phyloP scores from a whole-genome alignment of 2,888 invertebrate species.

The Xanthia togata region DNA sequence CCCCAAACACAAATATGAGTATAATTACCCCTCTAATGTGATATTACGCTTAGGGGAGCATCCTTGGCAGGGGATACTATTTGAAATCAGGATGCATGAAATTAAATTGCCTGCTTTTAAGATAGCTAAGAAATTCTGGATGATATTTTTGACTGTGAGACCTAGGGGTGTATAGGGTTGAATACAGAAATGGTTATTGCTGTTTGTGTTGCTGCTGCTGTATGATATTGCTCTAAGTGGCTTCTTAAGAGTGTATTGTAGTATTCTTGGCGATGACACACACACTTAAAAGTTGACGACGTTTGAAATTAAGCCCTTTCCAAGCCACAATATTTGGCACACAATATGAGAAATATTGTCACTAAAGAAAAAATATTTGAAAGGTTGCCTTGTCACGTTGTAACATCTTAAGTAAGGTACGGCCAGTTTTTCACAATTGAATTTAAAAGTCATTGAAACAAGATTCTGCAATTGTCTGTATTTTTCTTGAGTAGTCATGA shows the following conservation, averaged over 20 bases:
- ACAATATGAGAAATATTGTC: neutral
- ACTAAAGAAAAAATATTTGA: neutral
- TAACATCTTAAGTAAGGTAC: neutral
- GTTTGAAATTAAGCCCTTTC: neutral
- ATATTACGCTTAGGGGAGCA: conserved; percentile 74
- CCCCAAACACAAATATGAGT: conserved; percentile 76
- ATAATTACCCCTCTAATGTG: conserved; percentile 82
- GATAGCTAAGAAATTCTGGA: conserved; percentile 60
- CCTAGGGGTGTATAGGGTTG: conserved; percentile 46
- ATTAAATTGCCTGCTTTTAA: conserved; percentile 67
- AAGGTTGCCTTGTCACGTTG: neutral
- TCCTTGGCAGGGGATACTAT: conserved; percentile 55
- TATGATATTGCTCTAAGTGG: neutral
- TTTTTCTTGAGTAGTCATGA: neutral
- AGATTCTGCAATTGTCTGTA: neutral
- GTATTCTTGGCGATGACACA: neutral
- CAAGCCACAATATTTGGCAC: neutral
- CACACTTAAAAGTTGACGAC: neutral
- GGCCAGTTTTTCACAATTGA: neutral
- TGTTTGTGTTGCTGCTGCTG: neutral
- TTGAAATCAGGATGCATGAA: conserved; percentile 70
- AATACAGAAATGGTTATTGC: conserved; percentile 10
- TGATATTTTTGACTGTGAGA: conserved; percentile 45
- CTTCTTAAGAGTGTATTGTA: conserved; percentile 22
- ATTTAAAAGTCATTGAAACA: neutral